phyloP scores from a whole-genome alignment of 2,888 invertebrate species.

The Chrysolina haemoptera region DNA sequence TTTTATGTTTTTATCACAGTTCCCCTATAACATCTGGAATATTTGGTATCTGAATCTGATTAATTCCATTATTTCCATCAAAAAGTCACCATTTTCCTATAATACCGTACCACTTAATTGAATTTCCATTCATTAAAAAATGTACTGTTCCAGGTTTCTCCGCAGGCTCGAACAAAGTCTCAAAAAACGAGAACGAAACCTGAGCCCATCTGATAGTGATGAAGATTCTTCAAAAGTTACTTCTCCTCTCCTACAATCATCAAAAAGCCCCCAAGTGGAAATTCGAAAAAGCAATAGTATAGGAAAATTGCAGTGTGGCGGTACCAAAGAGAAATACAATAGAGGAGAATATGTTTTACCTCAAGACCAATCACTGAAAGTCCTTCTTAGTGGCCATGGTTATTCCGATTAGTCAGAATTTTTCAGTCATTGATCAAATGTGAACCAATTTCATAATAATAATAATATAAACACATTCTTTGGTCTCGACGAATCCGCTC shows the following conservation, averaged over 20 bases:
- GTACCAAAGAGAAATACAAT: conserved; percentile 59
- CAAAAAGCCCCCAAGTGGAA: conserved; percentile 61
- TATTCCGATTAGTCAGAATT: conserved; percentile 61
- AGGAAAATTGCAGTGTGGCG: conserved; percentile 62
- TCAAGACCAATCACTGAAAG: conserved; percentile 61
- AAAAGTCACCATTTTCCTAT: too few species aligned
- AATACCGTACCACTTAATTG: too few species aligned
- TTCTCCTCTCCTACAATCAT: conserved; percentile 74
- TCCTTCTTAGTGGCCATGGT: conserved; percentile 64
- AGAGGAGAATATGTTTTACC: conserved; percentile 61
- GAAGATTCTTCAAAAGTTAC: conserved; percentile 78
- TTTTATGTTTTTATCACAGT: too few species aligned
- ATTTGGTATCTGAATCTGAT: too few species aligned
- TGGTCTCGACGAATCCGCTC: not conserved
- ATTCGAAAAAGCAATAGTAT: conserved; percentile 69
- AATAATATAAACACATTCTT: not conserved
- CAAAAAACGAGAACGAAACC: conserved; percentile 76
- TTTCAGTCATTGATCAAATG: not conserved
- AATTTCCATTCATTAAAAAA: too few species aligned
- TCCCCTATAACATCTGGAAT: too few species aligned
- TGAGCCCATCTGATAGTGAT: conserved; percentile 72
- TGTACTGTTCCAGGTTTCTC: conserved; percentile 74
- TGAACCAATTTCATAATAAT: not conserved
- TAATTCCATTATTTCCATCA: too few species aligned
- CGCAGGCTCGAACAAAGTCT: conserved; percentile 81